These are phyloP conservation scores for Heloderma charlesbogerti DNA, from an alignment of 2,113 vertebrate species.

Conservation along the genomic window DNA sequence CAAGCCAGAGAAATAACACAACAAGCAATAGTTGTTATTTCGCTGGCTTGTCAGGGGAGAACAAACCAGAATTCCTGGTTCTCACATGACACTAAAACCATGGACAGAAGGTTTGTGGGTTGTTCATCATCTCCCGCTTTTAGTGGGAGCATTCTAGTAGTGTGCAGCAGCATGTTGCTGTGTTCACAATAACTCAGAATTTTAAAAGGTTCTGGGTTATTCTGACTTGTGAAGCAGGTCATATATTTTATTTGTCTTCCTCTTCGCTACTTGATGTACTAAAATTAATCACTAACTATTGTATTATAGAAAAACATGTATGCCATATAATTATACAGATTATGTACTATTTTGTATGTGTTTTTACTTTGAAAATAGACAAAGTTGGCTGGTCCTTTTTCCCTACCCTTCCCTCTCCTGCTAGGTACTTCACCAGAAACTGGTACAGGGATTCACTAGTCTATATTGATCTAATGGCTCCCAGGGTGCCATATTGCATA, in stretches of 20 bases:
- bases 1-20: too few relatives aligned
- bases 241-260: background rate
- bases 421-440: background rate
- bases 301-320: background rate
- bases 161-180: too few relatives aligned
- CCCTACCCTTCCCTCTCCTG: background rate
- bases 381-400: background rate
- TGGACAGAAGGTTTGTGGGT: too few relatives aligned
- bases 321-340: background rate
- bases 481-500: background rate
- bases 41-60: too few relatives aligned
- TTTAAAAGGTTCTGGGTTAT: too few relatives aligned
- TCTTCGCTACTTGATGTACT: background rate
- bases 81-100: too few relatives aligned
- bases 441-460: background rate
- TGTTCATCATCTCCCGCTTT: background rate
- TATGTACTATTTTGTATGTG: background rate
- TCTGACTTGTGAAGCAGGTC: too few relatives aligned
- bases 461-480: background rate
- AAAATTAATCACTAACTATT: background rate
- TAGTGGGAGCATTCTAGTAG: too few relatives aligned
- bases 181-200: too few relatives aligned
- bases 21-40: too few relatives aligned
- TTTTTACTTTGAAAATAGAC: background rate
- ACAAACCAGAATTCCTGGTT: too few relatives aligned